Conservation (phyloP, 2,113 vertebrate species). For the Porphyrio hochstetteri region DNA sequence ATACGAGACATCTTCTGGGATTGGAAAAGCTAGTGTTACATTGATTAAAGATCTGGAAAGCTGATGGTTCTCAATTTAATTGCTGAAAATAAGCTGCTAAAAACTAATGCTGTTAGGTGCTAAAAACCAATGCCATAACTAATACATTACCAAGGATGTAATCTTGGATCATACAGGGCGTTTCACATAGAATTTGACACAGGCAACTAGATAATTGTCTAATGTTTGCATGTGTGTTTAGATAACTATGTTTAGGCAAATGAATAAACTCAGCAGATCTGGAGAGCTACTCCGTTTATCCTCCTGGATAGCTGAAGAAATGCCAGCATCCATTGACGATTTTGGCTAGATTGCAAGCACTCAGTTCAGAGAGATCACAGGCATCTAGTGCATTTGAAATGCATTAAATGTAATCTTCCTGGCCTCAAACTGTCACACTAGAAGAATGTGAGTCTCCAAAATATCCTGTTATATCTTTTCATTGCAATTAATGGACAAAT, state of each 20-base stretch:
- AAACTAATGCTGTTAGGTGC: neutral
- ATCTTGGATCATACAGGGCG: neutral
- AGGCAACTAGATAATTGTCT: neutral
- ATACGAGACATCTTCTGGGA: neutral
- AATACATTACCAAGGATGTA: neutral
- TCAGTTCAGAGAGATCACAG: neutral
- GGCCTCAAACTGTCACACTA: neutral
- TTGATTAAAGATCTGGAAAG: neutral
- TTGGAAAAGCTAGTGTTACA: neutral
- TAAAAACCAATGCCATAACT: neutral
- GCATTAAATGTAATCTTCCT: neutral
- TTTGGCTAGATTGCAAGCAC: neutral
- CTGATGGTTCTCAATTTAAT: neutral
- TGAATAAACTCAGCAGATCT: neutral
- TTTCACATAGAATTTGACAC: neutral
- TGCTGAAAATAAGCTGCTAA: neutral
- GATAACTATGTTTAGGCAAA: neutral
- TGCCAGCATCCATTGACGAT: neutral
- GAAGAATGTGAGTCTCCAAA: neutral
- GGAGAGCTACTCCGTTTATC: neutral
- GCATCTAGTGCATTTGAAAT: neutral
- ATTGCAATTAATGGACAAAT: neutral
- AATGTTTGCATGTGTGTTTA: neutral
- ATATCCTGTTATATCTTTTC: neutral
- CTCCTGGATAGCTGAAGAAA: neutral